Evolutionary conservation across 2,113 vertebrate species (phyloP).

Genomic region (Gorsachius goisagi): DNA sequence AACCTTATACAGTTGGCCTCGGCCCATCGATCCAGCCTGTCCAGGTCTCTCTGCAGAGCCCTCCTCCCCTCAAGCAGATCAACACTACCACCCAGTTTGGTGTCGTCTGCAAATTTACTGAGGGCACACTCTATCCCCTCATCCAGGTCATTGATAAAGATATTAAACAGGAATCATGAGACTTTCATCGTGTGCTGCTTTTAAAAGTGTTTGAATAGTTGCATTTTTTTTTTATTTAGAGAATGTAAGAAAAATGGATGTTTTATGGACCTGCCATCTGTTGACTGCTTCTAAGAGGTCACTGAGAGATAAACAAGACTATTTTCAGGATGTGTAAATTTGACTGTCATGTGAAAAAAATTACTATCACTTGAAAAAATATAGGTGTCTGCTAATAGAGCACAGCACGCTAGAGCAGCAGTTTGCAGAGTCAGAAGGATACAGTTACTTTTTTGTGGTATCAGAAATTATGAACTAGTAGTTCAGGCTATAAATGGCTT

Average conservation of each 20-base stretch:
- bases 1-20: no score
- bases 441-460: neutral
- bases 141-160: no score
- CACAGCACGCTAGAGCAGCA: accelerated
- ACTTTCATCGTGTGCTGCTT: neutral
- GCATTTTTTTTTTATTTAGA: neutral
- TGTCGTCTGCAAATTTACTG: no score
- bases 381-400: neutral
- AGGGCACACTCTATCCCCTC: no score
- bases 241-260: neutral
- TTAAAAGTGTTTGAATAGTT: neutral
- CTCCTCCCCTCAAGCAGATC: no score
- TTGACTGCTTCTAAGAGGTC: neutral
- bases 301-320: neutral
- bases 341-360: neutral
- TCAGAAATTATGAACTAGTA: neutral
- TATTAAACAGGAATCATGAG: no score
- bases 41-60: no score
- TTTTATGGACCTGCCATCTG: neutral
- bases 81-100: no score
- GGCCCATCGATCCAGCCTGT: no score
- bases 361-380: neutral
- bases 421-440: neutral
- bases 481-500: neutral
- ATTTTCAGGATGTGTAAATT: neutral